Evolutionary conservation across 2,113 vertebrate genomes (phyloP), one percentile per base, ranked within the genome.

Genomic region (Eubucco bourcierii): DNA sequence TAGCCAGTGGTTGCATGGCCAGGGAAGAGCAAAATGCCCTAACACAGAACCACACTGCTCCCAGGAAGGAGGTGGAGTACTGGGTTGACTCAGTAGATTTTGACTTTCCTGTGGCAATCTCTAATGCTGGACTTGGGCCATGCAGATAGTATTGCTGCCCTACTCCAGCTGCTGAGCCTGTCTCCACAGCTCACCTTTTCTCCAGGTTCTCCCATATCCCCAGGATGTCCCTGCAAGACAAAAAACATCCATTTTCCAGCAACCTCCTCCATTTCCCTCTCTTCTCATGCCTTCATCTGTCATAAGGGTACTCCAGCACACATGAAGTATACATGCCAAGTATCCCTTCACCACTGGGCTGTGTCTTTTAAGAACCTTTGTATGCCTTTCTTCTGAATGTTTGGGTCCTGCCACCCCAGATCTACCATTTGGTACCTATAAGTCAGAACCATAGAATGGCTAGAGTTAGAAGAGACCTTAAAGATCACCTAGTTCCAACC

Each of bases 191-290:
- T 95, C 80, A 97, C 96, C 95, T 97, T 97, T 73, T 76, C 70
- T 52, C 97, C 97, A 53, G 88, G 89, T 5, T 80, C 89, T 72
- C 98, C 98, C 37, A 91, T 84, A 16, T 98, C 98, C 52, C 98
- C 98, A 13, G 95, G 98, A 27, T 98, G 97, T 4, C 98, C 98
- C 98, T 98, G 93, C 39, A 91, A 96, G 66, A 89, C 64, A 93
- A 88, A 88, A 88, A 10, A 1, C 33, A 50, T 13, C 29, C 65
- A 59, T 12, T 4, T 82, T 81, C 20, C 34, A 66, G 31, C 2
- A 25, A 2, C 12, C 18, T 72, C 25, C 29, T 5, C 7, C 63
- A 34, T n/a, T 5, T 70, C 19, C n/a, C 12, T 75, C 31, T 23
- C 19, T 56, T 23, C 21, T 15, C 37, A 8, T 13, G 17, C 12